Conservation (phyloP, 2,888 invertebrate genomes). For the Tipula vernalis region DNA sequence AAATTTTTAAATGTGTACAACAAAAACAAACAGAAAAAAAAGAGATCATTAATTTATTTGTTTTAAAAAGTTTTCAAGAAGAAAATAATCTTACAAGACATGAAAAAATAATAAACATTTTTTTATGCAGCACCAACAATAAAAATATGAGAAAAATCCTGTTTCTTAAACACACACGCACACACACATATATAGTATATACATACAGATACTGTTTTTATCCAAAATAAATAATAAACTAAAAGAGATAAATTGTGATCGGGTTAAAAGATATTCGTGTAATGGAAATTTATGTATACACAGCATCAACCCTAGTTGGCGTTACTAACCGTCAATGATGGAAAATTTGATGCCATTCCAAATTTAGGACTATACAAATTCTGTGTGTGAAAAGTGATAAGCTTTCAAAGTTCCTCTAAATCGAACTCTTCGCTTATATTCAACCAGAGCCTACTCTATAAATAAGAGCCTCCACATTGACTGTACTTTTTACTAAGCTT, state of each 20-base stretch:
- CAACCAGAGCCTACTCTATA: too few species aligned
- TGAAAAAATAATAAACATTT: not conserved
- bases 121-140: not conserved
- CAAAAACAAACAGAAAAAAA: not conserved
- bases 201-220: not conserved
- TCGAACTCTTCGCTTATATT: too few species aligned
- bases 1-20: not conserved
- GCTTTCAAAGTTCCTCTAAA: too few species aligned
- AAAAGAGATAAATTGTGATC: not conserved
- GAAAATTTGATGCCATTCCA: too few species aligned
- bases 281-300: not conserved
- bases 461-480: too few species aligned
- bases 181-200: not conserved
- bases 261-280: not conserved
- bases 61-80: not conserved
- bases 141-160: not conserved
- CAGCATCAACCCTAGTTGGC: not conserved
- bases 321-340: not conserved
- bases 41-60: not conserved
- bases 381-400: too few species aligned
- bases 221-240: not conserved
- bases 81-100: not conserved
- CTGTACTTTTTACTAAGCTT: too few species aligned
- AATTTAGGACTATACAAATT: too few species aligned
- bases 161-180: not conserved